Conservation (phyloP, 2,113 vertebrate genomes). For the Actenoides lindsayi region DNA sequence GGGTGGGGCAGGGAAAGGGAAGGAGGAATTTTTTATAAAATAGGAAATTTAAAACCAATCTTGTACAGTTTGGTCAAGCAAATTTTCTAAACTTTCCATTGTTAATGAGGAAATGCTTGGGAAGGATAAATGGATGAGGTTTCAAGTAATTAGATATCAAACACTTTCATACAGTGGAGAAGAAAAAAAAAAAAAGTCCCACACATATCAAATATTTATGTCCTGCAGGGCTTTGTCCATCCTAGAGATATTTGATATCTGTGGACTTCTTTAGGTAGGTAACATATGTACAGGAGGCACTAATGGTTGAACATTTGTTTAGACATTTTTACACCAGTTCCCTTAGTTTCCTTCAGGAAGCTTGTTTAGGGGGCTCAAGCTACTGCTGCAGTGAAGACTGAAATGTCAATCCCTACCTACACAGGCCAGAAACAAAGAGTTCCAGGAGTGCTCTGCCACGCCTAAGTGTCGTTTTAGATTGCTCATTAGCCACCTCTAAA, state of each 20-base stretch:
- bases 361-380: not conserved
- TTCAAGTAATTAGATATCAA: not conserved
- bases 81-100: not conserved
- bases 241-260: not conserved
- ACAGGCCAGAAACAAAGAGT: not conserved
- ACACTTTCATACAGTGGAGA: not conserved
- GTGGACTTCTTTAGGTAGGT: not conserved
- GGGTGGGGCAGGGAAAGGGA: rapidly evolving
- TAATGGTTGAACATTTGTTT: not conserved
- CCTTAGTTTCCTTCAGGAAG: not conserved
- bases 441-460: not conserved
- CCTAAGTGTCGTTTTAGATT: not conserved
- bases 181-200: not conserved
- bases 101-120: not conserved
- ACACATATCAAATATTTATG: no score
- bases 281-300: not conserved
- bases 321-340: not conserved
- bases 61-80: not conserved
- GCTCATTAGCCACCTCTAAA: not conserved
- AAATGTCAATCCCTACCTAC: not conserved
- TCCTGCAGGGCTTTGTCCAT: not conserved
- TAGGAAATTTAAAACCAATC: not conserved
- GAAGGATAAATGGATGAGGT: not conserved
- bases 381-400: not conserved
- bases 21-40: not conserved